Percentiles rank a stretch among this genome's conserved stretches.
Conservation (phyloP, 2,888 invertebrate genomes). For the Trichogramma dendrolimi region DNA sequence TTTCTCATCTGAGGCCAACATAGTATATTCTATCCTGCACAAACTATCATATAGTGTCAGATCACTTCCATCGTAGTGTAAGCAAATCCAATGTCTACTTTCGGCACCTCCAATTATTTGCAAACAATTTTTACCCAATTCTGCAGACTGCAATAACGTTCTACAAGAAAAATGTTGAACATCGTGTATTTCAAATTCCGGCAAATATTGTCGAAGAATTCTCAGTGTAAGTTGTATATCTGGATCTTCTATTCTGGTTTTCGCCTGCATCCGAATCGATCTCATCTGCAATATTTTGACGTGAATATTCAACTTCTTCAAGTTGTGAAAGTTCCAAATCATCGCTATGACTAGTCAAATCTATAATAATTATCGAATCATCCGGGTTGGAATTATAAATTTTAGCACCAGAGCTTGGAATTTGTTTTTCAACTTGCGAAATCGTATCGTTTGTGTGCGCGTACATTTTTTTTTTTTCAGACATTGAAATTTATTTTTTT, state of each 20-base stretch:
- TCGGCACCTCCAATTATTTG: slow-evolving; percentile 27
- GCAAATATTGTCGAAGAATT: slow-evolving; percentile 5
- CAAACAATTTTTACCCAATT: slow-evolving; percentile 1
- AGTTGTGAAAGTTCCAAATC: too few relatives aligned
- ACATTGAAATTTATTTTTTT: background rate
- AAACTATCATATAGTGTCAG: slow-evolving; percentile 29
- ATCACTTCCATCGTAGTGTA: slow-evolving; percentile 22
- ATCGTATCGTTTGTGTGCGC: background rate
- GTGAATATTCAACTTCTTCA: too few relatives aligned
- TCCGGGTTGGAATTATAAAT: too few relatives aligned
- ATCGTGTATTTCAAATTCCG: slow-evolving; percentile 10
- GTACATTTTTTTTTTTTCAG: background rate
- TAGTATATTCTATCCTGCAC: background rate
- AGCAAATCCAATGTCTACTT: slow-evolving; percentile 28
- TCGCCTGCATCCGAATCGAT: too few relatives aligned
- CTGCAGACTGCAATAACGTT: background rate
- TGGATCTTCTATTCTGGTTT: background rate
- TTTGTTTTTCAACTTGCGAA: too few relatives aligned
- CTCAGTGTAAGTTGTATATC: background rate
- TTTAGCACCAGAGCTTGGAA: too few relatives aligned
- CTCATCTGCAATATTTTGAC: too few relatives aligned
- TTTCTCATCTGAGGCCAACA: slow-evolving; percentile 10
- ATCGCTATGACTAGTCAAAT: too few relatives aligned
- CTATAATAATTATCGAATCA: too few relatives aligned
- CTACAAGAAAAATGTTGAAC: slow-evolving; percentile 11